Evolutionary conservation across 2,797 vertebrate genomes (phyloP), one percentile per base, ranked within the genome.

Genomic region (Acipenser oxyrinchus): DNA sequence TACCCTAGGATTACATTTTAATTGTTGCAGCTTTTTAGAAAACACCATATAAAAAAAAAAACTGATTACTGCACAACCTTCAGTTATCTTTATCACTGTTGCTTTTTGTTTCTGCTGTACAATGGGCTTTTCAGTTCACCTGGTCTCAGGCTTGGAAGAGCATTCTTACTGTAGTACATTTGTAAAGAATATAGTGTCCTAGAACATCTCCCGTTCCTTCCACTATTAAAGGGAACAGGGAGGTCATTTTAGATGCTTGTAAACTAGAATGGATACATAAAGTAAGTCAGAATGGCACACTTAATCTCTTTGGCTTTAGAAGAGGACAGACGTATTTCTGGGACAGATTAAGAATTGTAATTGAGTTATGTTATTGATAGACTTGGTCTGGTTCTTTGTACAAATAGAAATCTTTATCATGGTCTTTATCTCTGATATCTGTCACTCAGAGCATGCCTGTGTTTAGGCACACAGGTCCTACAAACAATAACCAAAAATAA

Each of bases 331-430:
- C 23, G 57, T 48, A 48, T 66, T 58, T 58, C 64, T 57, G 37
- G 23, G 64, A 23, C 53, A 8, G 64, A 1, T 65, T 65, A 37
- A 18, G 51, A n/a, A 55, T 58, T 66, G 48, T 66, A 57, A 66
- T 58, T 52, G 23, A 37, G 23, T 2, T 37, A 8, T 53, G 15
- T 58, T 18, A 66, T 48, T 12, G 18, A 55, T n/a, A 48, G 37
- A 57, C 55, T 66, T 66, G 51, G 57, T n/a, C 6, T 48, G 18
- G 13, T 49, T 55, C 58, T 49, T 62, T 10, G 23, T 51, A 7
- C 64, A 8, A 50, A 51, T 15, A 51, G 18, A 51, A 48, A 59
- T 18, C 18, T 63, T 9, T 13, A 18, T 50, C 59, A 23, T 6
- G 6, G 12, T 18, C 18, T 63, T 9, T 13, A 18, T 50, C 59